Conservation (phyloP, 2,113 vertebrate species). For the Pipa parva region DNA sequence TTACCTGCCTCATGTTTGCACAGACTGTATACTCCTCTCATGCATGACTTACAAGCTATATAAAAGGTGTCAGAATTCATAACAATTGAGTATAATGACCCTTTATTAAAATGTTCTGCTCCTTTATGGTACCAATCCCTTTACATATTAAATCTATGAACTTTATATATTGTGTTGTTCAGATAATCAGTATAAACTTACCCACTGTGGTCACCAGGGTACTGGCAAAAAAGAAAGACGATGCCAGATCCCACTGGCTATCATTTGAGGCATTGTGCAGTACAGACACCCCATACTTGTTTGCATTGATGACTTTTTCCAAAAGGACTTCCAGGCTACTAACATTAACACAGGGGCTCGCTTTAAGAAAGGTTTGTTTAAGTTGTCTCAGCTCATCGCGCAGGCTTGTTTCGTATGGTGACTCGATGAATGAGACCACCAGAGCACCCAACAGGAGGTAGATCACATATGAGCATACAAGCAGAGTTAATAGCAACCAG, state of each 20-base stretch:
- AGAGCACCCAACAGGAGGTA: conserved; percentile 79
- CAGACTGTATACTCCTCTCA: no score
- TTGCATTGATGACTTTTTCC: conserved; percentile 64
- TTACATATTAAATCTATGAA: not conserved
- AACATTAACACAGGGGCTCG: conserved; percentile 69
- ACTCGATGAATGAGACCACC: conserved; percentile 76
- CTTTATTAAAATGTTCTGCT: not conserved
- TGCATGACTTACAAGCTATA: no score
- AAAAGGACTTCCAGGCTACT: conserved; percentile 69
- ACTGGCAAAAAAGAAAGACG: conserved; percentile 82
- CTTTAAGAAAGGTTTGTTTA: conserved; percentile 64
- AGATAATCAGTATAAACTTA: conserved; percentile 53
- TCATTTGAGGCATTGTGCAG: conserved; percentile 56
- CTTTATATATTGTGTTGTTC: not conserved
- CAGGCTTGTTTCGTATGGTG: conserved; percentile 70
- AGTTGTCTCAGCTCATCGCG: conserved; percentile 63
- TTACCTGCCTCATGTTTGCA: no score
- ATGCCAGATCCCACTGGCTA: conserved; percentile 78
- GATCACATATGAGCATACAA: conserved; percentile 54
- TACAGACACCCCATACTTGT: conserved; percentile 70
- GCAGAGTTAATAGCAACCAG: conserved; percentile 24
- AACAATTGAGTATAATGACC: no score
- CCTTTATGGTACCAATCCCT: not conserved
- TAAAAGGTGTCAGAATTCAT: no score
- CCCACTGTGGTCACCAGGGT: conserved; percentile 87